Evolutionary conservation across 35 echinoderm and acorn worm genomes (phyloP), one percentile per base, ranked within the genome.

Genomic region (Apostichopus japonicus): DNA sequence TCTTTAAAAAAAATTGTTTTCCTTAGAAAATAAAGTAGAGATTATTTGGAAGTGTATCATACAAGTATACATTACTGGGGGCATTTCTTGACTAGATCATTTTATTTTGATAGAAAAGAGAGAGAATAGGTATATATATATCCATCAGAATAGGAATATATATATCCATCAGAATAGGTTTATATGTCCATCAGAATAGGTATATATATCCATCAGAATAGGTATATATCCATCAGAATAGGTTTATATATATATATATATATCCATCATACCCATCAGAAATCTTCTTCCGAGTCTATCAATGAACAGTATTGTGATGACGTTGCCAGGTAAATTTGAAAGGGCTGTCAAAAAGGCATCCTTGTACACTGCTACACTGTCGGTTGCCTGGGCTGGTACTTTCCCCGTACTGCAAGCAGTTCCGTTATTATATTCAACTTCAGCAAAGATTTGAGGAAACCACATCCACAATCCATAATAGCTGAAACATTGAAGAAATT

Each of bases 381-480:
- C 84, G 21, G 57, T 55, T 19, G 16, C 54, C 16, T 88, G 56
- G 44, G 54, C 15, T 6, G 72, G 14, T 53, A 90, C 55, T 5
- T 54, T 57, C 13, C 67, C 13, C 5, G 8, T 17, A 44, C 77
- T 56, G 70, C 96, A 98, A 23, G 92, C 94, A 19, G 96, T 93
- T 56, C 96, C 96, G 73, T 91, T 91, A 67, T 76, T 72, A 16
- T 72, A 63, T 83, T 98, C 96, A 56, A 95, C 92, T 78, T 93
- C 88, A 25, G 75, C 63, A 81, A 99, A 99, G 11, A 99, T 83
- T 84, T 95, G 78, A 8, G 97, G 97, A 79, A 99, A 96, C 97
- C 97, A 99, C 95, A 99, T 95, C 88, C 92, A 96, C 55, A 99
- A 24, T 23, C 97, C 97, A 86, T 99, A 99, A 84, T 96, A 99